These are phyloP conservation scores for Gallinago paraguaiae DNA, from an alignment of 2,113 vertebrate genomes.

Conservation along the genomic window DNA sequence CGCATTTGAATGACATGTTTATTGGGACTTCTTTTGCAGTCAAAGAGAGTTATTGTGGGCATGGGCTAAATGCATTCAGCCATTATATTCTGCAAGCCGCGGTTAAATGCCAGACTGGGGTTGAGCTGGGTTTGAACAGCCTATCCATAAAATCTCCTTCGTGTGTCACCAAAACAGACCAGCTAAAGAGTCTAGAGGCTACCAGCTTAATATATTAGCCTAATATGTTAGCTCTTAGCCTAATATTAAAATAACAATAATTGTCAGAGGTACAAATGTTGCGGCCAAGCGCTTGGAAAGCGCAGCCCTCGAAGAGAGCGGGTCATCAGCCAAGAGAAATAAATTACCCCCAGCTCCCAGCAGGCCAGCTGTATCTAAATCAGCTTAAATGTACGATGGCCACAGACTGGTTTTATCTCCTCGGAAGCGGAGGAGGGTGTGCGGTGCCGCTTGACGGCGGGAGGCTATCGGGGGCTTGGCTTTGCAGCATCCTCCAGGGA, in stretches of 20 bases:
- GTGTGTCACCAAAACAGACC: conserved; percentile 10
- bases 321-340: conserved; percentile 60
- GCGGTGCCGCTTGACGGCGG: fast-evolving
- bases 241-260: conserved; percentile 53
- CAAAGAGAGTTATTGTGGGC: conserved; percentile 44
- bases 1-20: conserved; percentile 7
- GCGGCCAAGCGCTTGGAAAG: conserved; percentile 6
- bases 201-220: conserved; percentile 38
- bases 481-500: neutral
- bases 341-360: conserved; percentile 49
- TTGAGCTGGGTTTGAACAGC: neutral
- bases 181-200: neutral
- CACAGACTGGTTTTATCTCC: neutral
- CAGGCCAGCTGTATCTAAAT: conserved; percentile 29
- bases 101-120: conserved; percentile 9
- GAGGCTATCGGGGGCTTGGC: fast-evolving
- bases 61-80: neutral
- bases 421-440: neutral
- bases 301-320: neutral
- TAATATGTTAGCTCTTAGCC: conserved; percentile 33
- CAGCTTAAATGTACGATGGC: neutral
- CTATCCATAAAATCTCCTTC: conserved; percentile 40
- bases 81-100: neutral
- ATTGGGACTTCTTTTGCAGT: conserved; percentile 26
- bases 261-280: conserved; percentile 26